Evolutionary conservation across 2,888 invertebrate species (phyloP).

Genomic region (Lapara coniferarum): DNA sequence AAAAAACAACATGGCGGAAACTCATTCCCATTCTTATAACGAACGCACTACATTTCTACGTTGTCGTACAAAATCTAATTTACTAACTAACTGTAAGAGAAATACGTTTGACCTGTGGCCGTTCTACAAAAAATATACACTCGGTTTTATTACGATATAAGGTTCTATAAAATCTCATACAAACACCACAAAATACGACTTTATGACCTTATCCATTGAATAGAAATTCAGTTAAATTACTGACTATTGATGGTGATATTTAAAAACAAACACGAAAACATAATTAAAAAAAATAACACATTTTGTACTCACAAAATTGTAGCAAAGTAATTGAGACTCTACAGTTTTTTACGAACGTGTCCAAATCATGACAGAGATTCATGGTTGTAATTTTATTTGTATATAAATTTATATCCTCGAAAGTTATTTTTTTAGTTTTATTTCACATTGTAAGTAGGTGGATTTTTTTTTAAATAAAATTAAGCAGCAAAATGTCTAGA

Average conservation of each 20-base stretch:
- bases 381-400: not conserved
- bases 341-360: not conserved
- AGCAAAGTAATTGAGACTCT: not conserved
- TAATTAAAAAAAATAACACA: slow-evolving; percentile 9
- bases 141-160: slow-evolving; percentile 36
- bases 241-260: not conserved
- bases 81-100: slow-evolving; percentile 31
- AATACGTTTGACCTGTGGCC: slow-evolving; percentile 29
- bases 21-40: too few relatives aligned
- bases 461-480: too few relatives aligned
- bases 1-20: too few relatives aligned
- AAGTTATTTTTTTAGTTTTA: too few relatives aligned
- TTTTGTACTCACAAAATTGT: not conserved
- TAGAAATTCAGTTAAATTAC: not conserved
- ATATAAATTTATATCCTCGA: not conserved
- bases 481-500: too few relatives aligned
- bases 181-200: slow-evolving; percentile 27
- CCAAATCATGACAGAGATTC: not conserved
- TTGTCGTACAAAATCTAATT: slow-evolving; percentile 50
- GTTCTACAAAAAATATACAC: slow-evolving; percentile 42
- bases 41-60: slow-evolving; percentile 28
- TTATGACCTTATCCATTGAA: slow-evolving; percentile 17
- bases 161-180: slow-evolving; percentile 41
- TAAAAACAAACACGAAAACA: not conserved
- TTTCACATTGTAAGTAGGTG: too few relatives aligned